phyloP scores from a whole-genome alignment of 2,888 invertebrate genomes.

The Cantharis lateralis region DNA sequence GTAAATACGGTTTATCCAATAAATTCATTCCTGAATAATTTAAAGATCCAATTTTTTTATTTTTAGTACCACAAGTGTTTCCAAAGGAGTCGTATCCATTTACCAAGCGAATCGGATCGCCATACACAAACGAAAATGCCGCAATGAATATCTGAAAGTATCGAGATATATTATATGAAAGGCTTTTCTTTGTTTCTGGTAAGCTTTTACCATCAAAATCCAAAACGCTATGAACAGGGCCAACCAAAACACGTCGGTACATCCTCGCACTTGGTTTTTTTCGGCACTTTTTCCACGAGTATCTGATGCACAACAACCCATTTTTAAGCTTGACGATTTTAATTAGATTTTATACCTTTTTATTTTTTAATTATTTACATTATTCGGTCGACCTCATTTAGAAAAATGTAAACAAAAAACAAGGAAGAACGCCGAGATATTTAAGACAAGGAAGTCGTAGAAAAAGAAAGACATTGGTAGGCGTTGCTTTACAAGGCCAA shows the following conservation, averaged over 20 bases:
- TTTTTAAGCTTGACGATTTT: conserved; percentile 42
- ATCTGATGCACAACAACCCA: conserved; percentile 73
- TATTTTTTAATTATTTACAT: neutral
- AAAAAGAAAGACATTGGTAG: neutral
- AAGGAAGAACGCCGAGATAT: neutral
- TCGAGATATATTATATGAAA: conserved; percentile 23
- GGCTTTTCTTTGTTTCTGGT: neutral
- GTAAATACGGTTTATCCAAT: conserved; percentile 74
- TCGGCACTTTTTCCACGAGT: conserved; percentile 62
- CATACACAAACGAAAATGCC: conserved; percentile 86
- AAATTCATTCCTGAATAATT: conserved; percentile 82
- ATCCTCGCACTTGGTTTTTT: conserved; percentile 63
- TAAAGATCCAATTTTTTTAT: conserved; percentile 74
- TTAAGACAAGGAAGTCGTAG: neutral
- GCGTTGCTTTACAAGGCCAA: neutral
- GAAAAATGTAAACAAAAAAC: neutral
- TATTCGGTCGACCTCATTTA: neutral
- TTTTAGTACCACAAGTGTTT: conserved; percentile 89
- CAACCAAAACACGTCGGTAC: conserved; percentile 85
- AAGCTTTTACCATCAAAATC: conserved; percentile 77
- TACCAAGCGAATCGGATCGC: conserved; percentile 81
- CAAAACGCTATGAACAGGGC: conserved; percentile 79
- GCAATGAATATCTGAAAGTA: conserved; percentile 75
- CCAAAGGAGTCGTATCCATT: conserved; percentile 95
- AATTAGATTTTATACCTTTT: neutral